Evolutionary conservation across 2,113 vertebrate genomes (phyloP).

Genomic region (Mola mola): DNA sequence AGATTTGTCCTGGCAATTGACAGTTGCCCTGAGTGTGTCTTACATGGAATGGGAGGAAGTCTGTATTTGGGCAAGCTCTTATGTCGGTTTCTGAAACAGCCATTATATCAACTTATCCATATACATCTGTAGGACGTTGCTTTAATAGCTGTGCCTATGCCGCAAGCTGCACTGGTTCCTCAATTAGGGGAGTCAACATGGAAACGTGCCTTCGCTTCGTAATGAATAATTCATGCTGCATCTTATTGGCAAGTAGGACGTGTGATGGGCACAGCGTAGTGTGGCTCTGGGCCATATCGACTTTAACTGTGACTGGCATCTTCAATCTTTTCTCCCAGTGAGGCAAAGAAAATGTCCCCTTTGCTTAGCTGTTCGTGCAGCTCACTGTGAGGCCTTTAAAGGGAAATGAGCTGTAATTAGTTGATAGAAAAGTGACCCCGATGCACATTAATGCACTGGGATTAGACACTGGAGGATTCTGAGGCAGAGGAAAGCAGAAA

Average conservation of each 20-base stretch:
- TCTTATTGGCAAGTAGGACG: slow-evolving; percentile 43
- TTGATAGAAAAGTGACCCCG: slow-evolving; percentile 59
- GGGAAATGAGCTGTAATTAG: slow-evolving; percentile 73
- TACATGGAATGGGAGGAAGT: background rate
- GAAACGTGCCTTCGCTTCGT: slow-evolving; percentile 45
- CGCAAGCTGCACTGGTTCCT: slow-evolving; percentile 24
- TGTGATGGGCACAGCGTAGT: slow-evolving; percentile 45
- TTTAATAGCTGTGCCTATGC: slow-evolving; percentile 14
- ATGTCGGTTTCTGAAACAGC: background rate
- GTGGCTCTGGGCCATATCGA: slow-evolving; percentile 47
- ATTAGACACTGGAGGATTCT: slow-evolving; percentile 26
- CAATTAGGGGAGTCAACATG: slow-evolving; percentile 42
- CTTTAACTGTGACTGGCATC: slow-evolving; percentile 73
- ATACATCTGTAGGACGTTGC: slow-evolving; percentile 5
- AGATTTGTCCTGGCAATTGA: slow-evolving; percentile 38
- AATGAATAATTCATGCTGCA: slow-evolving; percentile 55
- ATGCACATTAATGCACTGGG: slow-evolving; percentile 32
- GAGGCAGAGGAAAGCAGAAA: background rate
- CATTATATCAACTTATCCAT: slow-evolving; percentile 4
- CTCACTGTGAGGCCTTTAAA: slow-evolving; percentile 47
- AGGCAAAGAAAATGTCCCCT: slow-evolving; percentile 46
- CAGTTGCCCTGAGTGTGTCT: slow-evolving; percentile 10
- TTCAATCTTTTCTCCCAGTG: slow-evolving; percentile 54
- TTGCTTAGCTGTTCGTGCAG: slow-evolving; percentile 46
- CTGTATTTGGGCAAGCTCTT: background rate